Percentiles rank a stretch among this genome's conserved stretches.
These are phyloP conservation scores for Venusia cambrica DNA, from an alignment of 2,888 invertebrate species.

Conservation along the genomic window DNA sequence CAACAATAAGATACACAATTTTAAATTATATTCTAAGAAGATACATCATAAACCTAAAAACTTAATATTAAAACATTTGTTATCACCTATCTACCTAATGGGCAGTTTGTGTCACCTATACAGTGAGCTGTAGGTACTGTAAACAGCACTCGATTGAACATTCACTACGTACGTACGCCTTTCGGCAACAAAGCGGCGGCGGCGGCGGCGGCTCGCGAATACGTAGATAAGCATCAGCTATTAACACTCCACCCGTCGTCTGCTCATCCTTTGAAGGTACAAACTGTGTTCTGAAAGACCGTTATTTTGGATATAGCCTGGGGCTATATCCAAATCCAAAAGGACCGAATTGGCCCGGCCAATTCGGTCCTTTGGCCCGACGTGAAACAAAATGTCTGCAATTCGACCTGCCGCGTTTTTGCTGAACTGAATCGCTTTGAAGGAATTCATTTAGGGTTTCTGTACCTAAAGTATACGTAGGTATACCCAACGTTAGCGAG, in stretches of 20 bases:
- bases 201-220: conserved; percentile 45
- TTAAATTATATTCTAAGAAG: no score
- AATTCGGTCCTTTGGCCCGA: conserved; percentile 39
- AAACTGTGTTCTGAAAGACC: conserved; percentile 45
- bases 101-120: no score
- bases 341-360: no score
- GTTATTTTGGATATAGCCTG: conserved; percentile 47
- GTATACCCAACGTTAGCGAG: conserved; percentile 26
- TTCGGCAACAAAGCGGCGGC: conserved; percentile 40
- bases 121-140: no score
- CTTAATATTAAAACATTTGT: no score
- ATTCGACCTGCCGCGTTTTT: conserved; percentile 27
- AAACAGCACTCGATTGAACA: conserved; percentile 28
- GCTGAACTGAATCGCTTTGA: conserved; percentile 29
- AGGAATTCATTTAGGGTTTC: conserved; percentile 29
- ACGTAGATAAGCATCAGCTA: conserved; percentile 57
- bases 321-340: no score
- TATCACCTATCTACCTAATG: no score
- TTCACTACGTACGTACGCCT: conserved; percentile 32
- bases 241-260: conserved; percentile 51
- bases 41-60: no score
- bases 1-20: no score
- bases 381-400: conserved; percentile 33
- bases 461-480: no score
- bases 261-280: conserved; percentile 46